Evolutionary conservation across 2,113 vertebrate species (phyloP), one percentile per base, ranked within the genome.

Genomic region (Mohoua ochrocephala): DNA sequence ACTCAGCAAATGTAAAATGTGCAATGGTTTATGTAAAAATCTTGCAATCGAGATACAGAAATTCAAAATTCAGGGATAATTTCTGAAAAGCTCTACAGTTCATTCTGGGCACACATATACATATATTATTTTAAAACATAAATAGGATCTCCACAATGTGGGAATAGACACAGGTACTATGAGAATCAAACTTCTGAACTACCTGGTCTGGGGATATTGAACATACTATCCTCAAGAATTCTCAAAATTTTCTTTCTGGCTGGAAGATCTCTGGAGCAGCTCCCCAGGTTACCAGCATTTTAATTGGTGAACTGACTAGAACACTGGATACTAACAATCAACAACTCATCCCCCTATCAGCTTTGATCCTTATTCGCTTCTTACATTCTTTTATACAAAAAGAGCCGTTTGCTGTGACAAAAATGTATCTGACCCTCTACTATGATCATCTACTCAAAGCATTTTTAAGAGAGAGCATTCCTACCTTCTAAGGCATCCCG

Each of bases 401-500:
- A 20, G 2, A 82, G 15, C 7, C 45, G 30, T 65, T 73, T 76
- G 44, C 24, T 61, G 27, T 10, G 19, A 93, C 53, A 76, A 59
- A 70, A 80, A 69, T 1, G 9, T 21, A 42, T 33, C 23, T 57
- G 37, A 54, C 6, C 33, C 47, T 35, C 28, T 39, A 65, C 28
- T 39, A 65, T 1, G 4, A 74, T 33, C 49, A 87, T 28, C 19
- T 31, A 47, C 17, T 45, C 39, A 77, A 71, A 18, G 18, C 23
- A 94, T 59, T 87, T 94, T 41, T 87, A 80, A 84, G 27, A 95
- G 56, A 92, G 39, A 63, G 41, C 37, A 57, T 41, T 94, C 97
- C 77, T 81, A 99, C 99, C 99, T 98, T 98, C 98, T 95, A 99
- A 98, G 52, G 99, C 99, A 97, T 99, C 99, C 97, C 97, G 99